These are phyloP conservation scores for Mythimna impura DNA, from an alignment of 2,888 invertebrate species.

Conservation along the genomic window DNA sequence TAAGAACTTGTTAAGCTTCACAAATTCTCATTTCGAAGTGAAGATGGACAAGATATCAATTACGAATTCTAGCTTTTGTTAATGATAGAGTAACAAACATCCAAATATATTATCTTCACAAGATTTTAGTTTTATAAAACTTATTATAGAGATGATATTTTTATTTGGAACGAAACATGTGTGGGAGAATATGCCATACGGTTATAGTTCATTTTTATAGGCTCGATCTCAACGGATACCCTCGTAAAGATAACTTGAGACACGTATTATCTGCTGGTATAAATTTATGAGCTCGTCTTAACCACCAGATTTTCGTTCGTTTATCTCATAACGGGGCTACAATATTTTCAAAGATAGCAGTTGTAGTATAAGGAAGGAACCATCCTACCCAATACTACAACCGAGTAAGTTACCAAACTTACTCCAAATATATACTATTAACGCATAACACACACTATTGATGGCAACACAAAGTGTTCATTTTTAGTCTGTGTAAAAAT, in stretches of 20 bases:
- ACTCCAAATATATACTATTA: too few relatives aligned
- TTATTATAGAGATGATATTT: too few relatives aligned
- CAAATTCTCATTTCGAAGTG: not conserved
- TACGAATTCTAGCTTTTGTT: not conserved
- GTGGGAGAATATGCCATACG: not conserved
- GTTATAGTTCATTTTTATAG: constrained; percentile 39
- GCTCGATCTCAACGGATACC: constrained; percentile 9
- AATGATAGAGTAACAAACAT: not conserved
- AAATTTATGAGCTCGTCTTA: constrained; percentile 42
- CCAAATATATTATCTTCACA: not conserved
- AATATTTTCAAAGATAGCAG: not conserved
- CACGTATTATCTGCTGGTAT: constrained; percentile 24
- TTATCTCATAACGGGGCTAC: constrained; percentile 1
- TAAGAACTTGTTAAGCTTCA: not conserved
- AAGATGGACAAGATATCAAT: not conserved
- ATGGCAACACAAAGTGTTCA: not conserved
- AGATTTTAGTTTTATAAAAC: not conserved
- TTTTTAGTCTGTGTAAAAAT: too few relatives aligned
- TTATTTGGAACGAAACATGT: not conserved
- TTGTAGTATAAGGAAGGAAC: too few relatives aligned
- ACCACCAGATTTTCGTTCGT: constrained; percentile 26
- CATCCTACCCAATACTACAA: too few relatives aligned
- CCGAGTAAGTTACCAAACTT: too few relatives aligned
- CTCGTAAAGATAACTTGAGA: constrained; percentile 51
- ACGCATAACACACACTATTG: too few relatives aligned